Base-by-base conservation (phyloP, 2,113 vertebrate species). In the Cheirogaleus medius region DNA sequence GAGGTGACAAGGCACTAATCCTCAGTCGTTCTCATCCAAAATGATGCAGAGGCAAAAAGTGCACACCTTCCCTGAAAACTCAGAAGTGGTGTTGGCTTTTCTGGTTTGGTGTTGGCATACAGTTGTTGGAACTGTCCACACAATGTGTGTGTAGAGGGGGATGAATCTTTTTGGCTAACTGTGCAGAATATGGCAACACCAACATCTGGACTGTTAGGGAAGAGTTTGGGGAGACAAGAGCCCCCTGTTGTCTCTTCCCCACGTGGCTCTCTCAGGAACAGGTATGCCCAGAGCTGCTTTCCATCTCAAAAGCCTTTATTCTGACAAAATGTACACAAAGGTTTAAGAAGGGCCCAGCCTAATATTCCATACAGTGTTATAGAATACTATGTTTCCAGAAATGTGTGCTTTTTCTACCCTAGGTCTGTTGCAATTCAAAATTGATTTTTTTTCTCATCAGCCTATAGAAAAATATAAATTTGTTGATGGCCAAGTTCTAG, bases 381-480 rank as follows among this genome's bases (percentile, higher is more conserved):
- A 82, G 64, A 76, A 39, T 10, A 44, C 10, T 42, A 27, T 9
- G 9, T 71, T 66, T 37, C 25, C 47, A 83, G 23, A 81, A 81
- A 84, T 44, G 11, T 58, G 20, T 42, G 25, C 56, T 73, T 91
- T 94, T 77, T 60, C 21, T 42, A 66, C 10, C 21, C 5, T 68
- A 42, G n/a, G 56, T 91, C 6, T 80, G 27, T 32, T 90, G 58
- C 27, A 52, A 58, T 69, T 69, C 82, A 83, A 97, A 94, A 78
- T 29, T 37, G 13, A 47, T 54, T 77, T 71, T 66, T 34, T 27
- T 73, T 9, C n/a, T 63, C 11, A 77, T 44, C 6, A 37, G 13
- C 23, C 29, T 68, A 52, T 42, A 91, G 27, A 77, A 91, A 95
- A 96, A 64, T 42, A 90, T 83, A 80, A 69, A 87, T 64, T 64